Evolutionary conservation across 2,797 vertebrate genomes (phyloP).

Genomic region (Bufotes viridis): DNA sequence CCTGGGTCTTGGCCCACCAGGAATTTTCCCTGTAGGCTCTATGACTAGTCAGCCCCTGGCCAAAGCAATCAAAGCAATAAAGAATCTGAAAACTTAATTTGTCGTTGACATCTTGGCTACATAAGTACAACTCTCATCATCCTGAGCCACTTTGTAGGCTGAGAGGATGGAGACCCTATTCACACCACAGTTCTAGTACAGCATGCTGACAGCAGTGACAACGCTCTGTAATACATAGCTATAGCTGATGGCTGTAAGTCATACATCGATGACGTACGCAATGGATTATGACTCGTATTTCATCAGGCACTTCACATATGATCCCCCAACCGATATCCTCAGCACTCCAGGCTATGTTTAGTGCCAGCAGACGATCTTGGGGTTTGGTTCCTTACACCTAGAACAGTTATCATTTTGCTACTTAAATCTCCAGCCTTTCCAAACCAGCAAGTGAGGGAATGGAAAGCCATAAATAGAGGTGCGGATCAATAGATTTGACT

Average conservation of each 20-base stretch:
- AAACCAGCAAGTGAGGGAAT: constrained; percentile 71
- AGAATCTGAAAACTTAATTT: background rate
- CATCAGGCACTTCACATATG: constrained; percentile 34
- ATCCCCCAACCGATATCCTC: constrained; percentile 24
- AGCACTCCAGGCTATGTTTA: constrained; percentile 67
- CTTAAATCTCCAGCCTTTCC: constrained; percentile 68
- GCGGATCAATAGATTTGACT: constrained; percentile 88
- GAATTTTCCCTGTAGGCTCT: too few relatives aligned
- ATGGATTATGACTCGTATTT: constrained; percentile 1
- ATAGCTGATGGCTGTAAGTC: background rate
- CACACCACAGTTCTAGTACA: too few relatives aligned
- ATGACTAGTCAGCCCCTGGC: too few relatives aligned
- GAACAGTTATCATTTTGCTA: constrained; percentile 68
- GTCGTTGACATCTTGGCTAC: background rate
- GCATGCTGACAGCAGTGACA: background rate
- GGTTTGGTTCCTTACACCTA: constrained; percentile 63
- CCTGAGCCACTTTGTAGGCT: background rate
- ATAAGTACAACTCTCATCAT: background rate
- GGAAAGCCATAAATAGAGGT: constrained; percentile 91
- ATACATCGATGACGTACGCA: background rate
- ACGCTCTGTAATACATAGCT: background rate
- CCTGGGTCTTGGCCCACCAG: too few relatives aligned
- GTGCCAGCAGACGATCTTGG: constrained; percentile 68
- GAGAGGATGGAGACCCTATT: background rate
- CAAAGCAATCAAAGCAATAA: background rate